These are phyloP conservation scores for Nothobranchius furzeri DNA, from an alignment of 2,113 vertebrate species.

Conservation along the genomic window DNA sequence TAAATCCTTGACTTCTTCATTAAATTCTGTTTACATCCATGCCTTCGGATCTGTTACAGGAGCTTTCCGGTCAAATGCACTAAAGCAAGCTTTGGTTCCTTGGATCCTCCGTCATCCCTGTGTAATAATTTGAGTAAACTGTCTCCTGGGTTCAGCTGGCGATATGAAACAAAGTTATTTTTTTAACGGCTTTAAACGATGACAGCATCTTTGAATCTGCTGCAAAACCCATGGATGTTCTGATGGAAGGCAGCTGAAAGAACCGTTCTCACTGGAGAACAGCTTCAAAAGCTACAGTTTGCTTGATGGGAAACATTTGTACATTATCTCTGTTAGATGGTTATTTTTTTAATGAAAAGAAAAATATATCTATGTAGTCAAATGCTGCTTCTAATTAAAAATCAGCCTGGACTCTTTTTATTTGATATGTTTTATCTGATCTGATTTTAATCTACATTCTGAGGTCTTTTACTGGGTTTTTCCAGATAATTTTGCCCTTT, in stretches of 20 bases:
- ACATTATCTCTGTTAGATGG: neutral
- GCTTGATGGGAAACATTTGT: conserved; percentile 27
- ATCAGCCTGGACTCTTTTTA: neutral
- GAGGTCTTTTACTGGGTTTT: neutral
- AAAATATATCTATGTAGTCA: conserved; percentile 5
- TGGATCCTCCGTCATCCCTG: conserved; percentile 42
- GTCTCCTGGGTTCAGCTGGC: conserved; percentile 19
- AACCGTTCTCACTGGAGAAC: conserved; percentile 13
- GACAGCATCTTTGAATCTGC: conserved; percentile 27
- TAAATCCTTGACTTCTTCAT: conserved; percentile 45
- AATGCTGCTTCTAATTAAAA: conserved; percentile 7
- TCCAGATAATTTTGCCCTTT: neutral
- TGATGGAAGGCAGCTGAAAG: conserved; percentile 19
- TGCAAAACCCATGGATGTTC: conserved; percentile 24
- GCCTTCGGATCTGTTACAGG: conserved; percentile 40
- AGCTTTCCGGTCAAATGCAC: conserved; percentile 51
- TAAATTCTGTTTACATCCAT: conserved; percentile 57
- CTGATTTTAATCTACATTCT: conserved; percentile 9
- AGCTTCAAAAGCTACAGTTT: conserved; percentile 1
- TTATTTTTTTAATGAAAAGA: neutral
- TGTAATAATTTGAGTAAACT: conserved; percentile 54
- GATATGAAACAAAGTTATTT: conserved; percentile 38
- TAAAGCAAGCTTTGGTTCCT: conserved; percentile 33
- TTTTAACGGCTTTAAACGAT: conserved; percentile 36
- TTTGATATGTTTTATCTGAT: neutral